Conservation (phyloP, 2,888 invertebrate genomes). For the Tubulanus polymorphus region DNA sequence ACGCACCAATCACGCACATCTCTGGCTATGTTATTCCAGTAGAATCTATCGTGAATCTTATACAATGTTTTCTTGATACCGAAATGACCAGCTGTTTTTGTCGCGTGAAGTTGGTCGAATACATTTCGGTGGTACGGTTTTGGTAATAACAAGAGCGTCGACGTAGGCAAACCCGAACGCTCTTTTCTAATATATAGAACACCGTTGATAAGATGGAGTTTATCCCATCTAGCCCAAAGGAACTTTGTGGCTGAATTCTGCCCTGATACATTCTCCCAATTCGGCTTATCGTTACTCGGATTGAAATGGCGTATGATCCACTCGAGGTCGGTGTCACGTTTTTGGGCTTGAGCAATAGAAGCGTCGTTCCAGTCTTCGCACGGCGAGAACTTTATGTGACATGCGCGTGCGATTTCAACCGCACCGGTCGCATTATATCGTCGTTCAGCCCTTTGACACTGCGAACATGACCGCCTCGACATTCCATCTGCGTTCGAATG, state of each 20-base stretch:
- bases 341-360: too few relatives aligned
- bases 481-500: constrained; percentile 9
- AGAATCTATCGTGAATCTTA: constrained; percentile 12
- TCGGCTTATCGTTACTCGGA: too few relatives aligned
- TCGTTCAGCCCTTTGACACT: neutral
- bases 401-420: too few relatives aligned
- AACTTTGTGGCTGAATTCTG: neutral
- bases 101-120: neutral
- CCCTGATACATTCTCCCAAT: neutral
- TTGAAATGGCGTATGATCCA: too few relatives aligned
- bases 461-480: neutral
- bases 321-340: too few relatives aligned
- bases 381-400: too few relatives aligned
- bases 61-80: constrained; percentile 7
- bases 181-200: neutral
- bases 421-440: too few relatives aligned
- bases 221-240: neutral
- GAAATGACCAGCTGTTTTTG: constrained; percentile 11
- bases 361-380: too few relatives aligned
- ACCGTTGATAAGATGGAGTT: neutral
- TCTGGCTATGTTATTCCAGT: constrained; percentile 8
- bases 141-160: neutral
- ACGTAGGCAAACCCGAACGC: neutral
- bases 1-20: constrained; percentile 9
- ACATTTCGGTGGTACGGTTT: neutral